Evolutionary conservation across 2,888 invertebrate species (phyloP), one percentile per base, ranked within the genome.

Genomic region (Cantharis nigra): DNA sequence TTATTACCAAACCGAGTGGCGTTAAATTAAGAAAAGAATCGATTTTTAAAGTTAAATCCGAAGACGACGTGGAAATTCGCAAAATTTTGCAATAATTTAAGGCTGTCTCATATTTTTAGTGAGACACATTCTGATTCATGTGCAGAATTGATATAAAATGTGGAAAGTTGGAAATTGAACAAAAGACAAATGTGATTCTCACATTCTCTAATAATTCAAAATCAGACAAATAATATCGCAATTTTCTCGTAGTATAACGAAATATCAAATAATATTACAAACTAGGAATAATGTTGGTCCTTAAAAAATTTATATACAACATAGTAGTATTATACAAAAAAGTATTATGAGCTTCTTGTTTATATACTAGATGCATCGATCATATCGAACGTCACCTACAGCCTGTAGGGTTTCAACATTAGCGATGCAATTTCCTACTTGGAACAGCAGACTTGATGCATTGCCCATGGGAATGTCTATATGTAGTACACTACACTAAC

Each of bases 61-160:
- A 7, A 67, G 16, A 23, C 65, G 16, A n/a, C 65, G 20, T 26
- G 23, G 16, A 23, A 23, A 67, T 67, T 67, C 20, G n/a, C 23
- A 9, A 20, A 67, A 67, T 67, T 67, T 67, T 67, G 65, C 65
- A 23, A 23, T 73, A 67, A 79, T 79, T 77, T 77, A 72, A 74
- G 72, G 75, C 75, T 75, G 79, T 75, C 72, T 74, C 78, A 79
- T 79, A 80, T 78, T 79, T 80, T 79, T 69, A 77, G 77, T 76
- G 69, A 20, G 77, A 72, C 74, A 72, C 77, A 79, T 78, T 73
- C 81, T 85, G 85, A 85, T 85, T 85, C 84, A 85, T 85, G 83
- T 81, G 78, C 81, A 76, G 83, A 84, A 83, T 84, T 84, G 85
- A 85, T 84, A 84, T 85, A 81, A 82, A 83, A 81, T 81, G 83